Base-by-base conservation (phyloP, 2,797 vertebrate genomes). In the Rhincodon typus region DNA sequence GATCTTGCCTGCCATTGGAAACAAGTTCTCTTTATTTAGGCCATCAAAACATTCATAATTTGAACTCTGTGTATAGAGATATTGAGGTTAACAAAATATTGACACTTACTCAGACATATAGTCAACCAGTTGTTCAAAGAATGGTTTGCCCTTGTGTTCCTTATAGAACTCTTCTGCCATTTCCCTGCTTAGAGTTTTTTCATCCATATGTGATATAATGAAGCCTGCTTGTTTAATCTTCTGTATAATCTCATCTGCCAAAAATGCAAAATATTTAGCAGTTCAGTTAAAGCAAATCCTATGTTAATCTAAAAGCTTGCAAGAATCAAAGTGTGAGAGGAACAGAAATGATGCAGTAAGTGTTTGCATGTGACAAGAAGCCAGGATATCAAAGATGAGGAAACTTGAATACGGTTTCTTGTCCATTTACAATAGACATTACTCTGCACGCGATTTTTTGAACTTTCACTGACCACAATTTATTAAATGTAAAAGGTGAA, bases 51-150 rank as follows among this genome's bases (percentile, higher is more conserved):
- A 7, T 23, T 93, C 90, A 93, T 2, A 93, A n/a, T 21, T 93
- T 66, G 66, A 62, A 91, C 57, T 66, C 62, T n/a, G n/a, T 38
- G 8, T n/a, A 91, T 13, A 69, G 82, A 69, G 67, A 34, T 53
- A 34, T 17, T 12, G 30, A n/a, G 34, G 57, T 66, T n/a, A 23
- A 84, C 88, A 94, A 0, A 2, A 96, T 34, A 66, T 42, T 84
- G 72, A 96, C 72, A 97, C 98, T 98, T 96, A 99, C 99, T 97
- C 96, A 96, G 98, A 97, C 98, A 99, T 98, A 96, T 97, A 97
- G 66, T 98, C 96, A 97, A 99, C 96, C 96, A 99, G 87, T n/a
- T 98, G 96, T 15, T 96, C 97, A 97, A 98, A 99, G 97, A 98
- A 99, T 3, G 98, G 96, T 97, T 98, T 98, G 88, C 97, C 98